Evolutionary conservation across 2,888 invertebrate species (phyloP).

Genomic region (Hermodice carunculata): DNA sequence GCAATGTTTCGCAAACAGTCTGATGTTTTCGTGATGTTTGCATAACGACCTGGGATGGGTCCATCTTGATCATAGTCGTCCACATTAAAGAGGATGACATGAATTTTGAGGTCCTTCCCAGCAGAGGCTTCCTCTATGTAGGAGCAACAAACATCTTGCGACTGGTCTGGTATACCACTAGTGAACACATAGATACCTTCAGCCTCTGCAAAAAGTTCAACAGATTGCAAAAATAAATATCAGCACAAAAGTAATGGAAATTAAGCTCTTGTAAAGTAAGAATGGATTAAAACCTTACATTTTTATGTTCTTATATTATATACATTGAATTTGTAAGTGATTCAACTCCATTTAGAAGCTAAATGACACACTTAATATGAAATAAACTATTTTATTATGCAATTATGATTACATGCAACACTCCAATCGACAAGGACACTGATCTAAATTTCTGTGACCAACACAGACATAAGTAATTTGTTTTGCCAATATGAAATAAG

Average conservation of each 20-base stretch:
- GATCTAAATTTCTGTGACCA: too few relatives aligned
- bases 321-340: too few relatives aligned
- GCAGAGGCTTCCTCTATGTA: slow-evolving; percentile 64
- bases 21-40: slow-evolving; percentile 68
- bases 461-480: too few relatives aligned
- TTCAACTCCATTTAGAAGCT: too few relatives aligned
- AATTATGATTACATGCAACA: background rate
- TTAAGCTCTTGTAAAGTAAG: too few relatives aligned
- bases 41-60: slow-evolving; percentile 68
- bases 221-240: too few relatives aligned
- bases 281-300: too few relatives aligned
- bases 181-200: slow-evolving; percentile 70
- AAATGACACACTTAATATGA: too few relatives aligned
- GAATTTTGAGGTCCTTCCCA: slow-evolving; percentile 57
- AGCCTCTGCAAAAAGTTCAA: slow-evolving; percentile 57
- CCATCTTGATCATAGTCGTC: slow-evolving; percentile 68
- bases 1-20: slow-evolving; percentile 67
- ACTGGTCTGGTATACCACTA: slow-evolving; percentile 69
- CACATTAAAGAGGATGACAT: slow-evolving; percentile 68
- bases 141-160: slow-evolving; percentile 54
- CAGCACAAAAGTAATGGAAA: too few relatives aligned
- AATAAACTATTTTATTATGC: too few relatives aligned
- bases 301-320: too few relatives aligned
- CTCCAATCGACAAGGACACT: background rate
- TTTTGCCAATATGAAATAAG: too few relatives aligned